Evolutionary conservation across 2,113 vertebrate genomes (phyloP).

Genomic region (Indri indri): DNA sequence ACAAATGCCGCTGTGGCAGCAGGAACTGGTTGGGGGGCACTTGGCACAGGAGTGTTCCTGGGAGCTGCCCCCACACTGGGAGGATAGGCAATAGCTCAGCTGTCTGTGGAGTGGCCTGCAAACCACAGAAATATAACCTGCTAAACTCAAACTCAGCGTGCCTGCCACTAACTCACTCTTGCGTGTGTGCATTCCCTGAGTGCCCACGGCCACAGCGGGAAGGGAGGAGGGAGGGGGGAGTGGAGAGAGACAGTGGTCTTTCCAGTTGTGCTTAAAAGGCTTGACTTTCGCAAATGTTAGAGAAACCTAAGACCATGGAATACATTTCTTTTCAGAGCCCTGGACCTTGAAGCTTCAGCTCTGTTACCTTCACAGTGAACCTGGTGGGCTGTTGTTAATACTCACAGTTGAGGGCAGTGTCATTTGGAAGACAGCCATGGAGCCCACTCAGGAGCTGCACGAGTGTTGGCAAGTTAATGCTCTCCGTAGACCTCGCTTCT

Average conservation of each 20-base stretch:
- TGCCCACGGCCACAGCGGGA: too few relatives aligned
- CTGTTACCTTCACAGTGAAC: too few relatives aligned
- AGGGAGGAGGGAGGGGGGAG: background rate
- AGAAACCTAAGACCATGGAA: background rate
- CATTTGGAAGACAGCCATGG: background rate
- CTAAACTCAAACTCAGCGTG: background rate
- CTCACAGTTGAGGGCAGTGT: background rate
- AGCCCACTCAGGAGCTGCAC: background rate
- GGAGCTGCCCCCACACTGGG: background rate
- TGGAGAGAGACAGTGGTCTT: background rate
- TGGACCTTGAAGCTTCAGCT: background rate
- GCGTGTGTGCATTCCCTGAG: background rate
- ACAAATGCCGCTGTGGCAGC: background rate
- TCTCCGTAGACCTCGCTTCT: background rate
- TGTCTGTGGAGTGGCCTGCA: accelerated
- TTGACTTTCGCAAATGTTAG: background rate
- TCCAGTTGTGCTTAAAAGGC: background rate
- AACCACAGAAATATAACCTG: background rate
- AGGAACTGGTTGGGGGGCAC: background rate
- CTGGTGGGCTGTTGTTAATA: background rate
- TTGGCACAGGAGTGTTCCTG: background rate
- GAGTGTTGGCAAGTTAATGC: background rate
- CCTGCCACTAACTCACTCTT: background rate
- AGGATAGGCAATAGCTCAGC: background rate
- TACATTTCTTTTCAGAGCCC: background rate